Conservation (phyloP, 1,140 invertebrate species). For the Eumaeus atala region DNA sequence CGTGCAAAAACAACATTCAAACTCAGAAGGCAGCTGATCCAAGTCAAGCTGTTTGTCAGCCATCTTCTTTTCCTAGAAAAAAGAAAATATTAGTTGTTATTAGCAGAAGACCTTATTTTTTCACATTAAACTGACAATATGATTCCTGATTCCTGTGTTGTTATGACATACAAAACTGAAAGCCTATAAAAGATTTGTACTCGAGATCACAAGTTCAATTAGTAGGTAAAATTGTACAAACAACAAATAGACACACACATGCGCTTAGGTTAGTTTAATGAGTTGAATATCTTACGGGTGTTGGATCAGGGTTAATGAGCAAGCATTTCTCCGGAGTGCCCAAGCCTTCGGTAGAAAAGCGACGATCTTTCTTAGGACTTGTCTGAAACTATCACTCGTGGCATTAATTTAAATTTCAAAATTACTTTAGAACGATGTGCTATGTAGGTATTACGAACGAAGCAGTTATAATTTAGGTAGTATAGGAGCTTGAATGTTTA, state of each 20-base stretch:
- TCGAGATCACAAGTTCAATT: no score
- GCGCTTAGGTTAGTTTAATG: conserved; percentile 28
- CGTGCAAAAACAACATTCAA: conserved; percentile 97
- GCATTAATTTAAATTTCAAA: conserved; percentile 38
- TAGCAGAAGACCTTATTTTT: conserved; percentile 17
- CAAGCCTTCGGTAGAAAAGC: conserved; percentile 60
- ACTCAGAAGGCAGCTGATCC: conserved; percentile 87
- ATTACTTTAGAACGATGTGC: neutral
- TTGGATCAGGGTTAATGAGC: conserved; percentile 70
- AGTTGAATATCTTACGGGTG: conserved; percentile 62
- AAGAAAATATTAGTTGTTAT: conserved; percentile 58
- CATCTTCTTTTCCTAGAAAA: conserved; percentile 78
- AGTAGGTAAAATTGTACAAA: conserved; percentile 7
- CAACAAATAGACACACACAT: conserved; percentile 23
- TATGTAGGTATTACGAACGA: neutral
- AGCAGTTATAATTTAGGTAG: neutral
- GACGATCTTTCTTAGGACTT: conserved; percentile 64
- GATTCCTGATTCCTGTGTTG: no score
- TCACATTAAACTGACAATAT: neutral
- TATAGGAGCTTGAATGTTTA: neutral
- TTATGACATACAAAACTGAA: no score
- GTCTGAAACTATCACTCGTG: conserved; percentile 63
- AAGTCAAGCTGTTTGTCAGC: conserved; percentile 76
- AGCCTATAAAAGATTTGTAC: no score
- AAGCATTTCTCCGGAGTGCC: conserved; percentile 70